phyloP scores from a whole-genome alignment of 2,888 invertebrate species.

The Agrenia bidenticulata region DNA sequence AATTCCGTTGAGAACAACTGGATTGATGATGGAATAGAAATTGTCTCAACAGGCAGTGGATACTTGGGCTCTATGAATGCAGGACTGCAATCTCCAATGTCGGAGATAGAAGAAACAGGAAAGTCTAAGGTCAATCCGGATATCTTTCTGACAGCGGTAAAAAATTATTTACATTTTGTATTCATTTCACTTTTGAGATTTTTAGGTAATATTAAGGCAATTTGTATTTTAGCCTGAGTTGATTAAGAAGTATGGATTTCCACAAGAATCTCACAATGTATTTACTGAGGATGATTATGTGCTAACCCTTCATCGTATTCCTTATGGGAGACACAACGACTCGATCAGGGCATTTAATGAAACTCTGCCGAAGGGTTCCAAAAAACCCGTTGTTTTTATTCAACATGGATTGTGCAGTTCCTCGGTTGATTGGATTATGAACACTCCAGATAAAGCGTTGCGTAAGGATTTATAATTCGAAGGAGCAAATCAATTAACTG shows the following conservation, averaged over 20 bases:
- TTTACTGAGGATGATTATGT: slow-evolving; percentile 16
- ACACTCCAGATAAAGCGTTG: slow-evolving; percentile 16
- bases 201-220: no score
- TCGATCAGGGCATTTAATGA: not conserved
- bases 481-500: no score
- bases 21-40: no score
- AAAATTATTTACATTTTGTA: not conserved
- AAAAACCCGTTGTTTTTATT: slow-evolving; percentile 13
- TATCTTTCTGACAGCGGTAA: slow-evolving; percentile 8
- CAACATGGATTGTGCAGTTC: slow-evolving; percentile 20
- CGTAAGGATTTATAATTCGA: slow-evolving; percentile 8
- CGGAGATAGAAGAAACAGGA: not conserved
- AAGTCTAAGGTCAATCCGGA: slow-evolving; percentile 9
- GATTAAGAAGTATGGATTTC: slow-evolving; percentile 18
- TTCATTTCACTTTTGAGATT: no score
- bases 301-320: slow-evolving; percentile 16
- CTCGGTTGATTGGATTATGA: slow-evolving; percentile 19
- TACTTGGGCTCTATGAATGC: no score
- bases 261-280: slow-evolving; percentile 11
- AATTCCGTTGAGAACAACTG: not conserved
- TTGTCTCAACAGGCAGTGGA: no score
- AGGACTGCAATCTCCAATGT: not conserved
- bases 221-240: slow-evolving; percentile 11
- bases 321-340: slow-evolving; percentile 5
- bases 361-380: not conserved